These are phyloP conservation scores for Enteromius argenteus DNA, from an alignment of 2,797 vertebrate species.

Conservation along the genomic window DNA sequence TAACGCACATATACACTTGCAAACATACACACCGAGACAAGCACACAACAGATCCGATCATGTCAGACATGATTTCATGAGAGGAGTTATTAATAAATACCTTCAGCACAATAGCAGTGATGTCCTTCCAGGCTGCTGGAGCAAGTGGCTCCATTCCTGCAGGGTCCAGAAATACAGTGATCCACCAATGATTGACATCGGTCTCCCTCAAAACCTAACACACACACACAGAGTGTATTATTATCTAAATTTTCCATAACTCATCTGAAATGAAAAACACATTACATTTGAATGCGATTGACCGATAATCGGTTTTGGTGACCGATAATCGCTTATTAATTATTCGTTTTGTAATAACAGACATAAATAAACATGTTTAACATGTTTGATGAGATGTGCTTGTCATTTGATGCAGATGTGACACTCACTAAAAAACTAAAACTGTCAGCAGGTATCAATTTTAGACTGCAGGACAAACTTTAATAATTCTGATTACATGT, in stretches of 20 bases:
- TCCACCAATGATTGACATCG: conserved; percentile 90
- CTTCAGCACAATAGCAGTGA: conserved; percentile 91
- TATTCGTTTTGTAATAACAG: background rate
- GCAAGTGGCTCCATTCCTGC: conserved; percentile 91
- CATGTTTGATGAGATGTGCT: no score
- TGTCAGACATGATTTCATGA: background rate
- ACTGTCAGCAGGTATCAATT: no score
- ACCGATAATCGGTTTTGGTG: background rate
- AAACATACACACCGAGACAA: conserved; percentile 35
- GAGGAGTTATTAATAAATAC: conserved; percentile 70
- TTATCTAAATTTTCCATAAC: background rate
- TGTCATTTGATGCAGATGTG: background rate
- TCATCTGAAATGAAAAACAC: background rate
- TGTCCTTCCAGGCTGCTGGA: conserved; percentile 85
- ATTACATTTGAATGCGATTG: background rate
- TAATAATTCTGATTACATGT: no score
- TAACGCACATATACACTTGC: conserved; percentile 22
- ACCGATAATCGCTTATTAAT: background rate
- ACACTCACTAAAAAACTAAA: background rate
- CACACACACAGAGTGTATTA: conserved; percentile 29
- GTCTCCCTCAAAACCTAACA: conserved; percentile 90
- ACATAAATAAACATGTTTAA: background rate
- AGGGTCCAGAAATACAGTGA: conserved; percentile 89
- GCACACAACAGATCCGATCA: conserved; percentile 29
- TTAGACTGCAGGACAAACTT: no score